These are phyloP conservation scores for Petrolisthes manimaculis DNA, from an alignment of 2,888 invertebrate species.

Conservation along the genomic window DNA sequence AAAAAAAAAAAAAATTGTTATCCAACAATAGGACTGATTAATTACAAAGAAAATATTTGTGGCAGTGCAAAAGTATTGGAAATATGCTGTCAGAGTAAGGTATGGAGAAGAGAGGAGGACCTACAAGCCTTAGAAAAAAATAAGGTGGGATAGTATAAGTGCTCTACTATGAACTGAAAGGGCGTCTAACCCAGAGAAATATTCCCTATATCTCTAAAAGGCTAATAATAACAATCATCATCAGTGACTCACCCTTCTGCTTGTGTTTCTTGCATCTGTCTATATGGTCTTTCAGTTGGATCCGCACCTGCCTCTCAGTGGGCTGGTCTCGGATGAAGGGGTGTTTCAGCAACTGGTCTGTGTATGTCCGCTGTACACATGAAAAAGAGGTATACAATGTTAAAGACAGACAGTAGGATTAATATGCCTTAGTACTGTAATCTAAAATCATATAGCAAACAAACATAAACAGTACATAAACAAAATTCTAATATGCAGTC, in stretches of 20 bases:
- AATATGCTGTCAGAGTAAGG: no score
- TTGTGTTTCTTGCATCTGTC: constrained; percentile 93
- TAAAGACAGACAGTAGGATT: neutral
- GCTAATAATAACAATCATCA: neutral
- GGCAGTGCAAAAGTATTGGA: no score
- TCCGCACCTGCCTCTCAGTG: constrained; percentile 96
- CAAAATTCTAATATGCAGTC: no score
- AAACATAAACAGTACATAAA: neutral
- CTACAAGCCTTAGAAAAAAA: no score
- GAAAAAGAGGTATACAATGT: neutral
- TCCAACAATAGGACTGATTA: no score
- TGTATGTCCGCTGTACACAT: constrained; percentile 87
- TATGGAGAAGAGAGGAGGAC: no score
- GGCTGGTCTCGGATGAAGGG: constrained; percentile 98
- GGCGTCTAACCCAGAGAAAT: no score
- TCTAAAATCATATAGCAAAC: neutral
- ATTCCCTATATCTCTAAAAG: no score
- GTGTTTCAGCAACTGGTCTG: constrained; percentile 97
- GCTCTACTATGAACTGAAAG: no score
- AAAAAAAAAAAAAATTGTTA: no score
- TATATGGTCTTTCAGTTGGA: constrained; percentile 99
- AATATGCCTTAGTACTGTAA: neutral
- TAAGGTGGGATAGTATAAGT: no score
- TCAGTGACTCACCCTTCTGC: constrained; percentile 60
- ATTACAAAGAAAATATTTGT: no score